Evolutionary conservation across 2,888 invertebrate genomes (phyloP), one percentile per base, ranked within the genome.

Genomic region (Acheta domesticus): DNA sequence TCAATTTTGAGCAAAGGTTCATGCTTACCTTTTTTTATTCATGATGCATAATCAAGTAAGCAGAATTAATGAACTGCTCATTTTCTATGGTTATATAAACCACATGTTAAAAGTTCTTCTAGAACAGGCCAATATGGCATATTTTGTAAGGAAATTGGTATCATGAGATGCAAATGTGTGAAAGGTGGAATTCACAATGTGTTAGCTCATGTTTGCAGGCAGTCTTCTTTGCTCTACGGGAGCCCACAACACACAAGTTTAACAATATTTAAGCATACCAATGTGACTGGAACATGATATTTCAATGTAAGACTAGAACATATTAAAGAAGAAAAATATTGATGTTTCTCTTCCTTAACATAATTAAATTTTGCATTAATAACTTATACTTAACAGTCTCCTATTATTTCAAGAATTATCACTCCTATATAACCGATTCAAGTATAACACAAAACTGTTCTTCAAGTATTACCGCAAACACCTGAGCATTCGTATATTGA

Each of bases 1-100:
- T n/a, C 62, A 62, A 62, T 62, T 62, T 62, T 62, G 62, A 62
- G 62, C 62, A 62, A 62, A 62, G 62, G 62, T 62, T 62, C 62
- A 62, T 62, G 62, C 62, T 62, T 62, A 62, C 62, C 62, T 62
- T 62, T 62, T 62, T 19, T 62, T 4, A 12, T 62, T 62, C n/a
- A 62, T 62, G n/a, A 62, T 62, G 14, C 8, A 12, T 62, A 62
- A 19, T 62, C 16, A 62, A 62, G 62, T n/a, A 62, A n/a, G n/a
- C 62, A 62, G n/a, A 62, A n/a, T 14, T 19, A 62, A 62, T 19
- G 14, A 62, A 62, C 62, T 19, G 14, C n/a, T 62, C 14, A 62
- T 19, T 62, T 8, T 62, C 62, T 19, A n/a, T 14, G 14, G n/a
- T 62, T 14, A 5, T 14, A 14, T 12, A 14, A 19, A 62, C 62